Evolutionary conservation across 2,888 invertebrate species (phyloP).

Genomic region (Abscondita cerata): DNA sequence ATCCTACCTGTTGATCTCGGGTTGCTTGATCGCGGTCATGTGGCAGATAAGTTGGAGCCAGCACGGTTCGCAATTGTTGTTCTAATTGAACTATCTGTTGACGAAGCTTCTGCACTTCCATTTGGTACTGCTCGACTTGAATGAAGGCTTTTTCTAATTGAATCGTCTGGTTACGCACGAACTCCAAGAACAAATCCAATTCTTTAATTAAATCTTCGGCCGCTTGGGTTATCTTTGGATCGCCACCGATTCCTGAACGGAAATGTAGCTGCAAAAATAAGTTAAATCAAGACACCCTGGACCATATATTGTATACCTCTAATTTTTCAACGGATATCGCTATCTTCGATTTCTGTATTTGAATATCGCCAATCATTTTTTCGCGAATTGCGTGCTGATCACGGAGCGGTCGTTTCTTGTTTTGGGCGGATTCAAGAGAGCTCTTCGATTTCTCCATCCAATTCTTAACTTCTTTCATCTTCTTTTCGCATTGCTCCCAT

Average conservation of each 20-base stretch:
- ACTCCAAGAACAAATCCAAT: constrained; percentile 70
- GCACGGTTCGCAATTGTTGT: constrained; percentile 82
- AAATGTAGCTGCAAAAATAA: constrained; percentile 76
- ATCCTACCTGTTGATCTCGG: constrained; percentile 87
- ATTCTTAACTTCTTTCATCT: constrained; percentile 85
- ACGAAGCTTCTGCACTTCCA: constrained; percentile 84
- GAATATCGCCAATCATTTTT: constrained; percentile 84
- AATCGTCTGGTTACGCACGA: constrained; percentile 68
- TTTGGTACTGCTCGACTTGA: constrained; percentile 88
- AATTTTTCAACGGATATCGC: constrained; percentile 89
- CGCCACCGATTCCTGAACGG: constrained; percentile 82
- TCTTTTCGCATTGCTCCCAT: constrained; percentile 95
- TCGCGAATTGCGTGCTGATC: constrained; percentile 87
- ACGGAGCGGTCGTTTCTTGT: constrained; percentile 84
- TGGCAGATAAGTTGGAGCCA: constrained; percentile 84
- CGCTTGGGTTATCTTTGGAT: constrained; percentile 75
- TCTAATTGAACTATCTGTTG: constrained; percentile 87
- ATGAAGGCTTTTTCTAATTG: constrained; percentile 78
- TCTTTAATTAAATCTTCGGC: constrained; percentile 74
- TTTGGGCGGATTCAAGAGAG: constrained; percentile 79
- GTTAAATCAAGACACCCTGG: background rate
- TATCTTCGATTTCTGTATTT: constrained; percentile 90
- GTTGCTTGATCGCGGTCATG: constrained; percentile 82
- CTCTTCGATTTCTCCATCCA: constrained; percentile 90
- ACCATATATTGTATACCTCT: constrained; percentile 66